Conservation (phyloP, 2,113 vertebrate species). For the Sinosuthora webbiana region DNA sequence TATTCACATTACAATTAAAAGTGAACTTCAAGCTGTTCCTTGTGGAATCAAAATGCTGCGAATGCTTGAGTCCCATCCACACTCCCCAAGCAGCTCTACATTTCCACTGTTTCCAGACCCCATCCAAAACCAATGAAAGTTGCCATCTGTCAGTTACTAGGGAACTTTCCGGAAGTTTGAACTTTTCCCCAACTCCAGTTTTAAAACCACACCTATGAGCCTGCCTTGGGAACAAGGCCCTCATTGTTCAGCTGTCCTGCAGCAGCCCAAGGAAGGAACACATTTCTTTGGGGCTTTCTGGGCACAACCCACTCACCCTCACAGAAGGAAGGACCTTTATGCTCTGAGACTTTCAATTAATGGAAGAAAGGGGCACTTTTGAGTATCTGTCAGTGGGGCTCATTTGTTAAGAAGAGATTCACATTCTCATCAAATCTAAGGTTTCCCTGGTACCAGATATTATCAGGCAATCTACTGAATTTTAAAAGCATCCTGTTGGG, state of each 20-base stretch:
- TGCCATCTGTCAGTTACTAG: neutral
- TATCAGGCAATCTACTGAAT: conserved; percentile 31
- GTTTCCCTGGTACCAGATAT: conserved; percentile 7
- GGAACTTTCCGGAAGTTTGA: neutral
- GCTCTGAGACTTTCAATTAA: neutral
- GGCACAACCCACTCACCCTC: neutral
- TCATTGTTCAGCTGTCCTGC: conserved; percentile 20
- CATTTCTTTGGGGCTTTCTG: neutral
- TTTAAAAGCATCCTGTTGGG: conserved; percentile 31
- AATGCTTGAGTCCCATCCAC: neutral
- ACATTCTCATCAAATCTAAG: conserved; percentile 18
- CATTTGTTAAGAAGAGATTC: neutral
- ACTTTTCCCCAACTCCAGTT: neutral
- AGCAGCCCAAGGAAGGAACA: neutral
- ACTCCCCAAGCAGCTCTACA: neutral
- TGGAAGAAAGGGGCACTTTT: neutral
- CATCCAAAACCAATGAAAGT: neutral
- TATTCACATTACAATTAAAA: neutral
- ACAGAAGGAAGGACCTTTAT: neutral
- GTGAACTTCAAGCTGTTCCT: neutral
- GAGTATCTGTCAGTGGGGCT: neutral
- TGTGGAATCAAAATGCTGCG: neutral
- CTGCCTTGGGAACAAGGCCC: conserved; percentile 24
- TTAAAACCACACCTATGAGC: conserved; percentile 19
- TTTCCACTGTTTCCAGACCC: neutral